These are phyloP conservation scores for Dysidea cf. avara DNA, from an alignment of 37 sponge, comb jelly and placozoan species.

Conservation along the genomic window DNA sequence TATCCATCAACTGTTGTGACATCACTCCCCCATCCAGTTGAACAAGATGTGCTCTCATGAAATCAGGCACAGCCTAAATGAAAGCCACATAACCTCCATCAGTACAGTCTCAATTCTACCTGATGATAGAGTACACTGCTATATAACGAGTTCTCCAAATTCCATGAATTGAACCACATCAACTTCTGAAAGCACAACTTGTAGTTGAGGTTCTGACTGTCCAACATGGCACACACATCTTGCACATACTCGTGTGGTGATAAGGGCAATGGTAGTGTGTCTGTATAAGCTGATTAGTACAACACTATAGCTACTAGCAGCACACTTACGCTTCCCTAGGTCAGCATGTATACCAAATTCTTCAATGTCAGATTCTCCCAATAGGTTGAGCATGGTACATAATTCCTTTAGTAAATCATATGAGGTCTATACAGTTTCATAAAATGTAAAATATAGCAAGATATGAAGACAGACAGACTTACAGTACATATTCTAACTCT, in stretches of 20 bases:
- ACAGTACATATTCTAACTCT: slow-evolving; percentile 53
- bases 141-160: slow-evolving; percentile 35
- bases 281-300: slow-evolving; percentile 40
- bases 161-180: slow-evolving; percentile 47
- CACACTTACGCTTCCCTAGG: slow-evolving; percentile 46
- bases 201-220: slow-evolving; percentile 31
- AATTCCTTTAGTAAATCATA: slow-evolving; percentile 46
- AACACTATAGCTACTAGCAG: background rate
- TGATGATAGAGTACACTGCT: slow-evolving; percentile 54
- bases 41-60: slow-evolving; percentile 45
- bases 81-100: slow-evolving; percentile 7
- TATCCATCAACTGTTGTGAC: slow-evolving; percentile 9
- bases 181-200: slow-evolving; percentile 53
- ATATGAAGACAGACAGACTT: background rate
- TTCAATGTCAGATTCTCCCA: slow-evolving; percentile 12
- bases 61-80: slow-evolving; percentile 38
- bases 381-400: slow-evolving; percentile 40
- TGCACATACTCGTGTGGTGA: slow-evolving; percentile 48
- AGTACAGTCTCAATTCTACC: slow-evolving; percentile 3
- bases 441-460: background rate
- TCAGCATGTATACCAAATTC: slow-evolving; percentile 61
- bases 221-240: slow-evolving; percentile 49
- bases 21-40: slow-evolving; percentile 30
- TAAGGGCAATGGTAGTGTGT: slow-evolving; percentile 52
- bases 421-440: background rate